Base-by-base conservation (phyloP, 2,113 vertebrate genomes). In the Anolis carolinensis region DNA sequence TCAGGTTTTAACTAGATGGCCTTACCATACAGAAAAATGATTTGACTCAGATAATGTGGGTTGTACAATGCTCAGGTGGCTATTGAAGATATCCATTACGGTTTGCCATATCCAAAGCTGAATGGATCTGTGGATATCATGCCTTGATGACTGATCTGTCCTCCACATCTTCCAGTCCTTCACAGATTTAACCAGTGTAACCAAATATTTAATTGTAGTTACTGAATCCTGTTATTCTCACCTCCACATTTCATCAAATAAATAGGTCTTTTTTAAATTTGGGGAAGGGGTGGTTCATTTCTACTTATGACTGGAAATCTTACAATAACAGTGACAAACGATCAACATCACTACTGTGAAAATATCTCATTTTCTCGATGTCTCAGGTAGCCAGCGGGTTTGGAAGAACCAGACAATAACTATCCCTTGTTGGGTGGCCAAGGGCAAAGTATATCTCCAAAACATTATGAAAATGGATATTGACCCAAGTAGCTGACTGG, bases 241-340 rank as follows among this genome's bases (percentile, higher is more conserved):
- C 30, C 44, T 9, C 0, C 30, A 0, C 1, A 5, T n/a, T n/a
- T n/a, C n/a, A 32, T 7, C 30, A 32, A 25, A n/a, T 79, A 34
- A 84, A 84, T 80, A 84, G 0, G 0, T 21, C 8, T n/a, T 71
- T 71, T 78, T 62, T 34, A 44, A 4, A 1, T 50, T 2, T 62
- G 9, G 78, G 39, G 39, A 0, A 68, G 48, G 1, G 44, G 75
- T 87, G n/a, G n/a, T n/a, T 86, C 84, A 2, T 7, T 30, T 0
- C 1, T 27, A 74, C 2, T 32, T 2, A 11, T 82, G 9, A 23
- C 27, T 84, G 23, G 1, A 82, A 9, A 44, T 16, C 10, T 0
- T 6, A 55, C 7, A 11, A 0, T 82, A 1, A 70, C 25, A 79
- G 18, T 2, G n/a, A 14, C 18, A 81, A 27, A n/a, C 2, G 13